Conservation (phyloP, 1,140 invertebrate genomes). For the Heliconius himera region DNA sequence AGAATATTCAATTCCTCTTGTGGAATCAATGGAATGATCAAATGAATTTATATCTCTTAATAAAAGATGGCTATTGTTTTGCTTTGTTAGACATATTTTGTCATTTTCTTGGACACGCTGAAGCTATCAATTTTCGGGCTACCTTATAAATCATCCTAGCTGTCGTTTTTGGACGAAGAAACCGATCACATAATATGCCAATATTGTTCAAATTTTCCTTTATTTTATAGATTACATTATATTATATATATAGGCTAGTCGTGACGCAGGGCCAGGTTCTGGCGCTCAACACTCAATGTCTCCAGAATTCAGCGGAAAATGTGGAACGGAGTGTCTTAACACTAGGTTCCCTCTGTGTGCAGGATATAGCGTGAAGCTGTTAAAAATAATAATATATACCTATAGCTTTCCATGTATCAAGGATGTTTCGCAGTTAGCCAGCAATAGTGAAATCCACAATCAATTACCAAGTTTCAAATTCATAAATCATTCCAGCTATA, state of each 20-base stretch:
- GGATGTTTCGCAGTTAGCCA: background rate
- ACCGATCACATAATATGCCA: slow-evolving; percentile 47
- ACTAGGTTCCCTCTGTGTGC: no score
- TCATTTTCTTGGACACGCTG: slow-evolving; percentile 43
- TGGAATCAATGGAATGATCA: slow-evolving; percentile 1
- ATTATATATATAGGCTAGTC: background rate
- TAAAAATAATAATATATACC: background rate
- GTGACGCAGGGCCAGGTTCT: no score
- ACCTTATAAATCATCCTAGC: slow-evolving; percentile 69
- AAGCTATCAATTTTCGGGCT: slow-evolving; percentile 66
- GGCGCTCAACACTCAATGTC: no score
- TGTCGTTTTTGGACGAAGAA: slow-evolving; percentile 51
- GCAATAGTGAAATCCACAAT: slow-evolving; percentile 33
- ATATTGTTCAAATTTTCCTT: slow-evolving; percentile 23
- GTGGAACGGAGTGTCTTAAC: no score
- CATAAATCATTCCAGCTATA: slow-evolving; percentile 50
- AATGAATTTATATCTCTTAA: slow-evolving; percentile 29
- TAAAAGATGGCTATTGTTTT: slow-evolving; percentile 33
- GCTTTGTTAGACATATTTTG: slow-evolving; percentile 2
- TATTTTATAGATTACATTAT: background rate
- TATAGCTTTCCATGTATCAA: background rate
- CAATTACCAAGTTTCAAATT: slow-evolving; percentile 43
- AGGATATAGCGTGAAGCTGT: no score
- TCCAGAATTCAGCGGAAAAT: no score
- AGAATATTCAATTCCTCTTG: background rate